Conservation (phyloP, 2,113 vertebrate genomes). For the Otus sunia region DNA sequence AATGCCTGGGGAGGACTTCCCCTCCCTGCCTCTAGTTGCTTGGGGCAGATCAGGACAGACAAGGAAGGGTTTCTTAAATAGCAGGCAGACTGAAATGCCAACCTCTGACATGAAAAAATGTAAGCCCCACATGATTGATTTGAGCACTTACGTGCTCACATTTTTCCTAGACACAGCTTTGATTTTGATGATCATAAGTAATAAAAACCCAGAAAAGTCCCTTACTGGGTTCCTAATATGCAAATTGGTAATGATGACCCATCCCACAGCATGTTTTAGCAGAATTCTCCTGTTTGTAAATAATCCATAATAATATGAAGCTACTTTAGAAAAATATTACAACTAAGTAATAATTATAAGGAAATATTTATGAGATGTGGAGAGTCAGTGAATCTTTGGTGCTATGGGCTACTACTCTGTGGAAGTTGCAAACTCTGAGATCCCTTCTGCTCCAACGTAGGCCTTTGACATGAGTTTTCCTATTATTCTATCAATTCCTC, state of each 20-base stretch:
- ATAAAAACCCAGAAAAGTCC: neutral
- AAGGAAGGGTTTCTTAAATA: neutral
- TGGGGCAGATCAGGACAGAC: neutral
- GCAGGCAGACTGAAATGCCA: neutral
- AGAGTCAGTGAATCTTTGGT: neutral
- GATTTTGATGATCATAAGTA: neutral
- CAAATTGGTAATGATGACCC: neutral
- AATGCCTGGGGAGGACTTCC: neutral
- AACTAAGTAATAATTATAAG: neutral
- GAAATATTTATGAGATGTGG: neutral
- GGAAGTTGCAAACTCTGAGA: neutral
- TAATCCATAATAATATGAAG: neutral
- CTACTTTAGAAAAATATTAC: neutral
- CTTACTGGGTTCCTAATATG: neutral
- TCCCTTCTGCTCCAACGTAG: neutral
- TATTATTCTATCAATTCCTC: neutral
- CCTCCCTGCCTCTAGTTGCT: neutral
- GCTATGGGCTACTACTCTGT: neutral
- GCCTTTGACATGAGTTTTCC: neutral
- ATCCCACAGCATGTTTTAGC: neutral
- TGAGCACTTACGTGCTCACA: neutral
- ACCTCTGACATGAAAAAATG: neutral
- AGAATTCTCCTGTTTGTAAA: neutral
- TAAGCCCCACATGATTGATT: neutral
- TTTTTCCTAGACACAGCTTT: neutral